Evolutionary conservation across 2,888 invertebrate species (phyloP).

Genomic region (Drosophila diplacantha): DNA sequence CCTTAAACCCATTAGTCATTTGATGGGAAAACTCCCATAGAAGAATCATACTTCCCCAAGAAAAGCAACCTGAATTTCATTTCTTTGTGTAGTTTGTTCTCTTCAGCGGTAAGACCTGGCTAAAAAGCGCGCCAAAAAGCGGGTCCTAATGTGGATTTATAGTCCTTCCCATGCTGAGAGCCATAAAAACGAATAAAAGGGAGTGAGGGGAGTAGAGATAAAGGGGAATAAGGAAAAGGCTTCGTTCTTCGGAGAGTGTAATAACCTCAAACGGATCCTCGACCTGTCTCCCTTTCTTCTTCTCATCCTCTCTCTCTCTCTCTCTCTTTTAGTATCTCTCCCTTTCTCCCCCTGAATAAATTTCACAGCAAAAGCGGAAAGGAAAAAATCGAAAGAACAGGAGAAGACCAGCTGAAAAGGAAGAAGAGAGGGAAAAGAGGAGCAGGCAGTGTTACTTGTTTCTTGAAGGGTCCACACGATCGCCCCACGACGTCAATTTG

Average conservation of each 20-base stretch:
- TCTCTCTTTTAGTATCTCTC: neutral
- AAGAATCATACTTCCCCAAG: neutral
- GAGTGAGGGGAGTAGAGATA: slow-evolving; percentile 11
- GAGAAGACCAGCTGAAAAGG: slow-evolving; percentile 21
- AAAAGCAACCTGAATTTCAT: slow-evolving; percentile 1
- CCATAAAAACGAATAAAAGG: slow-evolving; percentile 35
- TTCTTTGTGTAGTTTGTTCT: slow-evolving; percentile 1
- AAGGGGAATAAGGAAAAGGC: slow-evolving; percentile 28
- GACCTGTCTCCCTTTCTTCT: slow-evolving; percentile 38
- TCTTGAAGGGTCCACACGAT: slow-evolving; percentile 60
- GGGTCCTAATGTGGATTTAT: slow-evolving; percentile 31
- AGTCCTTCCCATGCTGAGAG: slow-evolving; percentile 44
- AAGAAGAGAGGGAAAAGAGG: slow-evolving; percentile 10
- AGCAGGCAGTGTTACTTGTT: slow-evolving; percentile 52
- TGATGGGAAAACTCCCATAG: slow-evolving; percentile 5
- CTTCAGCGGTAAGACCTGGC: slow-evolving; percentile 4
- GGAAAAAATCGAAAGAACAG: slow-evolving; percentile 14
- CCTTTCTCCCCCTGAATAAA: slow-evolving; percentile 45
- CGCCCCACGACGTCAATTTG: slow-evolving; percentile 66
- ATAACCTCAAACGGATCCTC: slow-evolving; percentile 53
- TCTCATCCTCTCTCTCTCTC: neutral
- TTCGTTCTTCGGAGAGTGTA: slow-evolving; percentile 46
- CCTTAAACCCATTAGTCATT: neutral
- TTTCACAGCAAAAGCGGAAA: slow-evolving; percentile 37
- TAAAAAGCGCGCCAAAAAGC: slow-evolving; percentile 56